Percentiles rank a stretch among this genome's conserved stretches.
phyloP scores from a whole-genome alignment of 2,888 invertebrate genomes.

The Trachelus iudaicus region DNA sequence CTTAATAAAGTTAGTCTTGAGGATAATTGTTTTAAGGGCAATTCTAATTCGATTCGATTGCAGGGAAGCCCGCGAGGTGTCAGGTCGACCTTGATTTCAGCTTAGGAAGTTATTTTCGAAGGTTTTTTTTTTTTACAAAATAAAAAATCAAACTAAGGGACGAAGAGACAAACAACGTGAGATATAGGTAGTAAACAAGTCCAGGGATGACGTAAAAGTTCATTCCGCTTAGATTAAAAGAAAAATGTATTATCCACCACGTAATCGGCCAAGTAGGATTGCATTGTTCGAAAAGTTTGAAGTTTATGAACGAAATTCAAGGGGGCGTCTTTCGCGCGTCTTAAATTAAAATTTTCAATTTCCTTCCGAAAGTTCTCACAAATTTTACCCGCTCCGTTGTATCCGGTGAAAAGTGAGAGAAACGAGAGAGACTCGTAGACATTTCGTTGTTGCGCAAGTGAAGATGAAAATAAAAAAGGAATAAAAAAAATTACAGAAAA shows the following conservation, averaged over 20 bases:
- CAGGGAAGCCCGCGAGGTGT: constrained; percentile 37
- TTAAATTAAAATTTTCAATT: constrained; percentile 52
- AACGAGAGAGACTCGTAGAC: not conserved
- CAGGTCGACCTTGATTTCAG: constrained; percentile 29
- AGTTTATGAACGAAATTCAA: not conserved
- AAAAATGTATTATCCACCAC: not conserved
- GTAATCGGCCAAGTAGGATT: constrained; percentile 1
- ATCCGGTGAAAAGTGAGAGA: not conserved
- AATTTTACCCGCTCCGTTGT: not conserved
- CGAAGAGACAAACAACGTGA: too few relatives aligned
- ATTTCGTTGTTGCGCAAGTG: not conserved
- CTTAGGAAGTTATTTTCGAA: not conserved
- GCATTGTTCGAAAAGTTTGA: constrained; percentile 36
- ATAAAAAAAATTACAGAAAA: not conserved
- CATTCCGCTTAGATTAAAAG: not conserved
- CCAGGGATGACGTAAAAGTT: not conserved
- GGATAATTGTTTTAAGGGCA: constrained; percentile 15
- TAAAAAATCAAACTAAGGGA: too few relatives aligned
- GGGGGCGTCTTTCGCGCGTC: constrained; percentile 16
- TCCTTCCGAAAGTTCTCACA: not conserved
- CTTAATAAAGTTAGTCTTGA: constrained; percentile 2
- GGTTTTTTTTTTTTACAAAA: too few relatives aligned
- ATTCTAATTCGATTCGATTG: constrained; percentile 33
- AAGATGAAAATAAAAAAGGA: not conserved
- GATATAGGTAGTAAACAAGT: not conserved